A percentile compares a stretch with the other conserved stretches of the same genome.
Evolutionary conservation across 2,888 invertebrate genomes (phyloP).

Genomic region (Drosophila pseudotalamancana): DNA sequence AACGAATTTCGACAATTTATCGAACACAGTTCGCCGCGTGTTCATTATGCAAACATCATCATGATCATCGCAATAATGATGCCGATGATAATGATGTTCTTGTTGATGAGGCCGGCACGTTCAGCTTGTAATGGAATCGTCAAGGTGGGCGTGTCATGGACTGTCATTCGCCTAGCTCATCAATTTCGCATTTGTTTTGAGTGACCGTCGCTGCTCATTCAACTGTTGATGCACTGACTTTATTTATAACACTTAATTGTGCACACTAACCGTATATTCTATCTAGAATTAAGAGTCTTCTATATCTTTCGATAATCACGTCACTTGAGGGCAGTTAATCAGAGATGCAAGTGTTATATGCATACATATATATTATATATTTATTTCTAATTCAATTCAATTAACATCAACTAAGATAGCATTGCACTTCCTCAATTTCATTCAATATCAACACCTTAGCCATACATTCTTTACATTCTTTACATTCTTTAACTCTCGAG

Average conservation of each 20-base stretch:
- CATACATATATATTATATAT: no score
- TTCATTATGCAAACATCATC: conserved; percentile 65
- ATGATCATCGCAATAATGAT: conserved; percentile 20
- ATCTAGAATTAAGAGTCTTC: background rate
- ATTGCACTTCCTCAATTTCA: no score
- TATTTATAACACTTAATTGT: conserved; percentile 32
- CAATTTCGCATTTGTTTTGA: conserved; percentile 76
- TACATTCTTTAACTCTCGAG: background rate
- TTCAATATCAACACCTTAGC: background rate
- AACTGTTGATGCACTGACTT: conserved; percentile 66
- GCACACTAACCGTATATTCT: conserved; percentile 3
- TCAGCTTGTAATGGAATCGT: background rate
- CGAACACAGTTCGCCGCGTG: conserved; percentile 69
- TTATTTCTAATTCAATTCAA: no score
- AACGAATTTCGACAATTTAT: conserved; percentile 79
- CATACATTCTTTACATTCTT: background rate
- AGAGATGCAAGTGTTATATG: no score
- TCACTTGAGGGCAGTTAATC: no score
- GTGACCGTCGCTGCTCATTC: conserved; percentile 51
- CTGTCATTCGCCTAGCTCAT: conserved; percentile 73
- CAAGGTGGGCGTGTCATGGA: conserved; percentile 42
- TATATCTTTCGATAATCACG: no score
- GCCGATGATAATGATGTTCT: conserved; percentile 6
- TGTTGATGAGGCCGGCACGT: conserved; percentile 39
- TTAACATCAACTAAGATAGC: no score